Evolutionary conservation across 2,113 vertebrate species (phyloP).

Genomic region (Sus scrofa): DNA sequence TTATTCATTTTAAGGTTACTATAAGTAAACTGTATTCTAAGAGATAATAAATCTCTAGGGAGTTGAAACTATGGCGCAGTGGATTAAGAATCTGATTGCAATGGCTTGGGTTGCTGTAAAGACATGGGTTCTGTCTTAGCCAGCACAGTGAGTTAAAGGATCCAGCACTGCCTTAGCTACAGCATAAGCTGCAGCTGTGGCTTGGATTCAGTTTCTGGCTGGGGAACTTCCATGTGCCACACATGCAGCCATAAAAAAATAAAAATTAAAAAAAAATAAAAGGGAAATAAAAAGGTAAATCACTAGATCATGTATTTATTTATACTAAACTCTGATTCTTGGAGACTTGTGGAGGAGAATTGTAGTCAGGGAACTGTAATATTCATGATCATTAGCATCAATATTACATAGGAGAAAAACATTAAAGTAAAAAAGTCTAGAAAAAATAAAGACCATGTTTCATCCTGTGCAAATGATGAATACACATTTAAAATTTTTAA

Average conservation of each 20-base stretch:
- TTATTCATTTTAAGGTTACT: neutral
- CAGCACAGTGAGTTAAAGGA: too few species aligned
- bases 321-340: neutral
- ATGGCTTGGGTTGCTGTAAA: too few species aligned
- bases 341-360: neutral
- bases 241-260: too few species aligned
- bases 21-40: neutral
- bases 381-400: neutral
- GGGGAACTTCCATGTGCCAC: too few species aligned
- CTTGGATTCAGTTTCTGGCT: too few species aligned
- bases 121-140: too few species aligned
- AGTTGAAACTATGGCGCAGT: too few species aligned
- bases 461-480: neutral
- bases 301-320: conserved; percentile 15
- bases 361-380: neutral
- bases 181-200: too few species aligned
- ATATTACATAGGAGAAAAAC: neutral
- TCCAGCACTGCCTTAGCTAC: too few species aligned
- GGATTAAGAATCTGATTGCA: too few species aligned
- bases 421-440: neutral
- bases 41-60: neutral
- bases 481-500: neutral
- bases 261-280: too few species aligned
- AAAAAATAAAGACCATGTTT: neutral
- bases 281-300: neutral